Conservation (phyloP, 2,888 invertebrate genomes). For the Cabera pusaria region DNA sequence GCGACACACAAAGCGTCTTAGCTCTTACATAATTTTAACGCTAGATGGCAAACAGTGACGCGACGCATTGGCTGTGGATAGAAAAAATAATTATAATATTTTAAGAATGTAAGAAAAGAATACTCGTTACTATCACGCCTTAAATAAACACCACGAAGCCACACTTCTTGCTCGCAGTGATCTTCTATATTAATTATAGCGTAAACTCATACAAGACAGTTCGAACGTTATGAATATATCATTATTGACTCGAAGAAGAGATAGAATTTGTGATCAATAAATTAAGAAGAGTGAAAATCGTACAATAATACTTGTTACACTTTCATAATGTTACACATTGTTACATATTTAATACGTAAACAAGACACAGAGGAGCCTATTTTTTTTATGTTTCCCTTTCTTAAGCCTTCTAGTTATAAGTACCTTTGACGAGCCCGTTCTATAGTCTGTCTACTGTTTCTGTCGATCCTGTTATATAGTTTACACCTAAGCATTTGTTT, state of each 20-base stretch:
- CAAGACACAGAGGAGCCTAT: constrained; percentile 62
- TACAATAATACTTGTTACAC: constrained; percentile 80
- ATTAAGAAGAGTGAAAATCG: constrained; percentile 73
- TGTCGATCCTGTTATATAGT: constrained; percentile 38
- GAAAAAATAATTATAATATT: constrained; percentile 40
- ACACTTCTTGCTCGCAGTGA: constrained; percentile 39
- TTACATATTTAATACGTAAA: constrained; percentile 69
- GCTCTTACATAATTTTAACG: constrained; percentile 38
- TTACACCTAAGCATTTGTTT: constrained; percentile 35
- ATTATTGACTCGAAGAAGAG: constrained; percentile 63
- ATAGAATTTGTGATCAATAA: constrained; percentile 71
- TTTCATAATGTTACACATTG: constrained; percentile 74
- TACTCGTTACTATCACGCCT: constrained; percentile 52
- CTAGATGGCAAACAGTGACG: constrained; percentile 40
- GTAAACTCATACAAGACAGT: constrained; percentile 52
- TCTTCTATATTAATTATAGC: constrained; percentile 50
- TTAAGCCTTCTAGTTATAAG: constrained; percentile 50
- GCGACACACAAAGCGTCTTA: constrained; percentile 76
- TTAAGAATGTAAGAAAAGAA: constrained; percentile 34
- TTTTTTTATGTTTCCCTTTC: constrained; percentile 71
- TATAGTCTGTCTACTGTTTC: constrained; percentile 32
- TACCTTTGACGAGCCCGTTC: constrained; percentile 41
- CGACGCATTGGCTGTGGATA: constrained; percentile 68
- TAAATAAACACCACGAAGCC: constrained; percentile 48
- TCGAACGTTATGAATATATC: constrained; percentile 55